Evolutionary conservation across 2,113 vertebrate genomes (phyloP).

Genomic region (Asarcornis scutulata): DNA sequence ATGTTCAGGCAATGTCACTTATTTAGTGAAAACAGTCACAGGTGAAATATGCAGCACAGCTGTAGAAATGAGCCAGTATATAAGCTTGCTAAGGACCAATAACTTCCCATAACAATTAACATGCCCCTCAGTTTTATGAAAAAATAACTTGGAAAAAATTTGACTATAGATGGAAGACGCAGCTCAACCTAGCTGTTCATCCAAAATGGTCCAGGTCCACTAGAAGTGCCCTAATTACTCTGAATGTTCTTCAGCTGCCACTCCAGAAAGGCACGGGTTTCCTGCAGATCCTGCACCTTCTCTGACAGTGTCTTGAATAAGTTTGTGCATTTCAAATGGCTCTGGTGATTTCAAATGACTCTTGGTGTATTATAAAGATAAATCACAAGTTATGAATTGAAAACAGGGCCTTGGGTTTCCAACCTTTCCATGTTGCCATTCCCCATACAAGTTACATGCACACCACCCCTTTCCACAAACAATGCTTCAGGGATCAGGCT

Average conservation of each 20-base stretch:
- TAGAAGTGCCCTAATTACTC: neutral
- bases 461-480: neutral
- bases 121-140: neutral
- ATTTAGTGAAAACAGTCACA: neutral
- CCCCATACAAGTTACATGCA: fast-evolving
- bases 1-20: neutral
- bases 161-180: neutral
- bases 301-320: neutral
- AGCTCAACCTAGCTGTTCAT: neutral
- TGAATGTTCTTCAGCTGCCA: neutral
- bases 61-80: neutral
- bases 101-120: neutral
- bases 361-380: neutral
- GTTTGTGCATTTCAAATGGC: neutral
- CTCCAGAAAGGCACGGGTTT: neutral
- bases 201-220: neutral
- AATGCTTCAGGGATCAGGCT: neutral
- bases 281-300: neutral
- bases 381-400: neutral
- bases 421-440: no score
- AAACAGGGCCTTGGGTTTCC: neutral
- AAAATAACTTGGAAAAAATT: neutral
- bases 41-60: neutral
- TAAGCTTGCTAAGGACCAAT: neutral
- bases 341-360: neutral